phyloP scores from a whole-genome alignment of 2,797 vertebrate genomes.

The Hypotaenidia philippensis region DNA sequence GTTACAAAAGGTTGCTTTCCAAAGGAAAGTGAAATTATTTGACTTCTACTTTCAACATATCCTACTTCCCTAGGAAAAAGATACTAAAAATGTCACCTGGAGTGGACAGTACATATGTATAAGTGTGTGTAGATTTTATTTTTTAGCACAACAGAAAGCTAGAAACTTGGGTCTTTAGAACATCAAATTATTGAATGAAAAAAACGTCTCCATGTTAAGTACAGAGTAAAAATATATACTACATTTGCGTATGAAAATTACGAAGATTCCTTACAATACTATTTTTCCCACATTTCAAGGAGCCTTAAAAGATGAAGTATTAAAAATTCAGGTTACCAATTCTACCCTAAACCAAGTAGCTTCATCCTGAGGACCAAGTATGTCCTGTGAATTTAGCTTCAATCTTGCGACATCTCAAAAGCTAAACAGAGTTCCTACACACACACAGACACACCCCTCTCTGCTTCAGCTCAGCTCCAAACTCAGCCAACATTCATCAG shows the following conservation, averaged over 20 bases:
- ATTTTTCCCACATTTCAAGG: background rate
- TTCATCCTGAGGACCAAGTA: background rate
- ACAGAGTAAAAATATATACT: background rate
- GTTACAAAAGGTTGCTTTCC: conserved; percentile 25
- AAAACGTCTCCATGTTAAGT: background rate
- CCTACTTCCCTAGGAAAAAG: background rate
- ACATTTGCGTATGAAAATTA: background rate
- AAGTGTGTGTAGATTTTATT: background rate
- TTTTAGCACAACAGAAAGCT: background rate
- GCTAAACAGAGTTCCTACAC: background rate
- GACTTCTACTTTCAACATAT: background rate
- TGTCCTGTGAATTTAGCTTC: background rate
- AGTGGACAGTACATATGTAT: background rate
- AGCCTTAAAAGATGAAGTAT: background rate
- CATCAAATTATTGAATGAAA: background rate
- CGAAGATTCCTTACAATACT: background rate
- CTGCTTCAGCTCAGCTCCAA: background rate
- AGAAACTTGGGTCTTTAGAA: background rate
- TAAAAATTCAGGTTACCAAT: background rate
- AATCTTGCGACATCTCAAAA: background rate
- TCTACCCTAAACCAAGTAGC: background rate
- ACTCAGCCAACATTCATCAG: background rate
- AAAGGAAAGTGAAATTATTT: conserved; percentile 2
- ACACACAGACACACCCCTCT: background rate
- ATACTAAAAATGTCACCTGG: background rate